phyloP scores from a whole-genome alignment of 2,888 invertebrate genomes.

The Macropis europaea region DNA sequence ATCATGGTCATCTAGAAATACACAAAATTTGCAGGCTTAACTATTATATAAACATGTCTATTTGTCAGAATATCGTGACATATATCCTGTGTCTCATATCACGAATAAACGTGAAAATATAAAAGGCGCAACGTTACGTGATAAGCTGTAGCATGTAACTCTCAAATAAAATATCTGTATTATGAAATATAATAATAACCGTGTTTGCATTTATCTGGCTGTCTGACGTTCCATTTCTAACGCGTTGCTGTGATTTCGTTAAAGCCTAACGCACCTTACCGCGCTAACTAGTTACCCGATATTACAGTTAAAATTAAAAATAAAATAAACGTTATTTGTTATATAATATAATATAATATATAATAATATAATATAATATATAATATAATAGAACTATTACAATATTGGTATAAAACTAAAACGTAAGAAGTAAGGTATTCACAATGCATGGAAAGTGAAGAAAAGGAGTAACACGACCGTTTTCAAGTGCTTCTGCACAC shows the following conservation, averaged over 20 bases:
- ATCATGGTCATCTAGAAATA: neutral
- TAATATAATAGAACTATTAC: conserved; percentile 53
- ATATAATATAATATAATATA: conserved; percentile 62
- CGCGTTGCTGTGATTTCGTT: conserved; percentile 54
- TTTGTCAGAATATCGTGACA: conserved; percentile 22
- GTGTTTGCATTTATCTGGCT: conserved; percentile 44
- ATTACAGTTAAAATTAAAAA: conserved; percentile 73
- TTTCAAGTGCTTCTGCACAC: conserved; percentile 44
- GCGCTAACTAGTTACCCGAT: conserved; percentile 72
- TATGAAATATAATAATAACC: conserved; percentile 59
- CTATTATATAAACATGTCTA: conserved; percentile 29
- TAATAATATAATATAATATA: conserved; percentile 42
- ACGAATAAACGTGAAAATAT: conserved; percentile 23
- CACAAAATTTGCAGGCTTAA: conserved; percentile 33
- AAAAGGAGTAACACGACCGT: conserved; percentile 55
- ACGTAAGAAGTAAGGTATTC: conserved; percentile 67
- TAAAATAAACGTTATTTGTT: conserved; percentile 71
- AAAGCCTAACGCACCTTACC: conserved; percentile 68
- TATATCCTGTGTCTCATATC: neutral
- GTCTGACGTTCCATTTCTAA: conserved; percentile 38
- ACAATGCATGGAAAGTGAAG: conserved; percentile 67
- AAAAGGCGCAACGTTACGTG: conserved; percentile 23
- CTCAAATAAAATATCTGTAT: conserved; percentile 69
- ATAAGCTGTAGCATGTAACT: conserved; percentile 44
- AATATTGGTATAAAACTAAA: conserved; percentile 68